A percentile compares a stretch with the other conserved stretches of the same genome.
Evolutionary conservation across 2,888 invertebrate genomes (phyloP).

Genomic region (Eupithecia exiguata): DNA sequence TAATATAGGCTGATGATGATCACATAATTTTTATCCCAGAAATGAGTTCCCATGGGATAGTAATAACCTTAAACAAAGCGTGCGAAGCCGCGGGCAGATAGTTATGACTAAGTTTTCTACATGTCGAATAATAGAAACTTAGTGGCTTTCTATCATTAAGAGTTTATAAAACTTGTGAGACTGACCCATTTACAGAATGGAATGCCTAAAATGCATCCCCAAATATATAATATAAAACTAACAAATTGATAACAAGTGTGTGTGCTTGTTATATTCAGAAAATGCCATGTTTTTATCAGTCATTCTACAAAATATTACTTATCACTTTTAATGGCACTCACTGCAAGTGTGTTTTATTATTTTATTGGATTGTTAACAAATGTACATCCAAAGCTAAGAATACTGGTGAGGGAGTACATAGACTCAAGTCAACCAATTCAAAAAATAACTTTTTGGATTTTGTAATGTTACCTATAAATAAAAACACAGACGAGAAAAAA

Average conservation of each 20-base stretch:
- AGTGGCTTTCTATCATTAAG: not conserved
- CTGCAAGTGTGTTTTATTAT: constrained; percentile 2
- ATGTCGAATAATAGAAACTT: no score
- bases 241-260: constrained; percentile 8
- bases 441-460: not conserved
- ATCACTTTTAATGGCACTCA: not conserved
- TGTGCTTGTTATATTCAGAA: constrained; percentile 1
- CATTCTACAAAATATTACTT: not conserved
- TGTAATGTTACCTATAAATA: not conserved
- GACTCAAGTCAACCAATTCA: not conserved
- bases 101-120: no score
- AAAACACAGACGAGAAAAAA: not conserved
- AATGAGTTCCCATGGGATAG: no score
- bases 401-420: not conserved
- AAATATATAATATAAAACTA: constrained; percentile 34
- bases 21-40: no score
- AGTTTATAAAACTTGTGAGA: not conserved
- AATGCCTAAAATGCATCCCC: constrained; percentile 10
- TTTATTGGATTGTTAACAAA: not conserved
- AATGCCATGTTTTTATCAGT: constrained; percentile 19
- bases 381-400: not conserved
- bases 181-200: not conserved
- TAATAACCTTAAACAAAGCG: no score
- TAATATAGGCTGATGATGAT: no score
- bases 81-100: no score